Conservation (phyloP, 2,888 invertebrate genomes). For the Cosmopolites sordidus region DNA sequence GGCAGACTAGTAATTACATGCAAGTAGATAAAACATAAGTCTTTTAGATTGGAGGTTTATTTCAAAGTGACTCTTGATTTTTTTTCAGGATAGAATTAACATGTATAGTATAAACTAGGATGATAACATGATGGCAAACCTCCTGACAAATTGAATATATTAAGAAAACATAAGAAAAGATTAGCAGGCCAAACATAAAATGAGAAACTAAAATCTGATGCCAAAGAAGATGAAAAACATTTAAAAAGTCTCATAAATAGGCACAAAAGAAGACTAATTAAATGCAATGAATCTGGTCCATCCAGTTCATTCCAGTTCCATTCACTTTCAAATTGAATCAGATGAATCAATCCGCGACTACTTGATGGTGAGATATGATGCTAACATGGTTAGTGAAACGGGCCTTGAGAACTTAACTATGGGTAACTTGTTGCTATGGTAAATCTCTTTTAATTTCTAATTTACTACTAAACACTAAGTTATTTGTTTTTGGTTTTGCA, state of each 20-base stretch:
- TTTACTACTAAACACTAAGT: too few species aligned
- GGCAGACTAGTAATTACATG: constrained; percentile 49
- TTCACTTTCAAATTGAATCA: too few species aligned
- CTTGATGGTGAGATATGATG: too few species aligned
- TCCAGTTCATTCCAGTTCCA: constrained; percentile 56
- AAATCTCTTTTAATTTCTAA: too few species aligned
- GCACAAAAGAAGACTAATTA: constrained; percentile 51
- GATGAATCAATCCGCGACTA: too few species aligned
- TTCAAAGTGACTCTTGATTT: too few species aligned
- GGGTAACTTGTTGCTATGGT: constrained; percentile 31
- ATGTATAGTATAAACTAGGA: too few species aligned
- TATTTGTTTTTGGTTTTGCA: too few species aligned
- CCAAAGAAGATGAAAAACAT: constrained; percentile 40
- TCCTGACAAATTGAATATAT: constrained; percentile 53
- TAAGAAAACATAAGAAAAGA: constrained; percentile 47
- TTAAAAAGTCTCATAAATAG: constrained; percentile 54
- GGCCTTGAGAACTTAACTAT: constrained; percentile 70
- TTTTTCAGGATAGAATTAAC: too few species aligned
- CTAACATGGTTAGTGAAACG: too few species aligned
- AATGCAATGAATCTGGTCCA: constrained; percentile 27
- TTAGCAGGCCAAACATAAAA: constrained; percentile 39
- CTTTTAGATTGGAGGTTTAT: too few species aligned
- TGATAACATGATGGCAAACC: constrained; percentile 48
- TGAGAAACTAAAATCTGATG: constrained; percentile 42
- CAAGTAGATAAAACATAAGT: too few species aligned